phyloP scores from a whole-genome alignment of 2,797 vertebrate species.

The Leptoclinus maculatus region DNA sequence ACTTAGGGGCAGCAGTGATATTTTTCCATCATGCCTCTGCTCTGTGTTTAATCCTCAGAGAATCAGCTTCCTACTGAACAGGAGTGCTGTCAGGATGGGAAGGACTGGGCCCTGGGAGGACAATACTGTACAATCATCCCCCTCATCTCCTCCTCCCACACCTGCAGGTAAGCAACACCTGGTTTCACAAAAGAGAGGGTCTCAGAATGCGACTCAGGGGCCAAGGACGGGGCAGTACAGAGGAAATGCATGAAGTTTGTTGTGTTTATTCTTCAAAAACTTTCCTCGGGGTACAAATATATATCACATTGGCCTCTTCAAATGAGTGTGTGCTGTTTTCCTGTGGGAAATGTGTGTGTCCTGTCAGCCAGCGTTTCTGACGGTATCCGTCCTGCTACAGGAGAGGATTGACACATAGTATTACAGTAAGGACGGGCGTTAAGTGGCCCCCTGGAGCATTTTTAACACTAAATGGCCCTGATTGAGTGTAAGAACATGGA shows the following conservation, averaged over 20 bases:
- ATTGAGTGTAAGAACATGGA: conserved; percentile 43
- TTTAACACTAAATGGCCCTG: conserved; percentile 40
- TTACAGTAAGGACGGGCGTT: conserved; percentile 45
- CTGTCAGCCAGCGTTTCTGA: background rate
- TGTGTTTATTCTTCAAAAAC: background rate
- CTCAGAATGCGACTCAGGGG: background rate
- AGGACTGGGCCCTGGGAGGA: conserved; percentile 75
- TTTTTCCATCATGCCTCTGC: background rate
- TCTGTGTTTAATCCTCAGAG: conserved; percentile 55
- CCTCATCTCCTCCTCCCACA: conserved; percentile 73
- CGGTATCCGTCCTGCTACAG: conserved; percentile 18
- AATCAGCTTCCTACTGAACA: conserved; percentile 70
- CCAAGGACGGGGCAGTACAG: background rate
- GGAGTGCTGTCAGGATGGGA: conserved; percentile 89
- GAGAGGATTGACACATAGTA: conserved; percentile 36
- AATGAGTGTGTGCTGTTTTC: background rate
- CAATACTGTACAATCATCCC: conserved; percentile 83
- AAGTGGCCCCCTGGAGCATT: conserved; percentile 61
- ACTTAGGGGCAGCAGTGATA: background rate
- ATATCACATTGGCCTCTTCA: background rate
- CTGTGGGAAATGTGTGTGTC: background rate
- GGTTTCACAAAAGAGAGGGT: conserved; percentile 29
- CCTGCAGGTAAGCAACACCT: conserved; percentile 88
- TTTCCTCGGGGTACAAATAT: background rate
- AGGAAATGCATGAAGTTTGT: background rate